Percentiles rank a stretch among this genome's conserved stretches.
Conservation (phyloP, 2,113 vertebrate genomes). For the Equus przewalskii region DNA sequence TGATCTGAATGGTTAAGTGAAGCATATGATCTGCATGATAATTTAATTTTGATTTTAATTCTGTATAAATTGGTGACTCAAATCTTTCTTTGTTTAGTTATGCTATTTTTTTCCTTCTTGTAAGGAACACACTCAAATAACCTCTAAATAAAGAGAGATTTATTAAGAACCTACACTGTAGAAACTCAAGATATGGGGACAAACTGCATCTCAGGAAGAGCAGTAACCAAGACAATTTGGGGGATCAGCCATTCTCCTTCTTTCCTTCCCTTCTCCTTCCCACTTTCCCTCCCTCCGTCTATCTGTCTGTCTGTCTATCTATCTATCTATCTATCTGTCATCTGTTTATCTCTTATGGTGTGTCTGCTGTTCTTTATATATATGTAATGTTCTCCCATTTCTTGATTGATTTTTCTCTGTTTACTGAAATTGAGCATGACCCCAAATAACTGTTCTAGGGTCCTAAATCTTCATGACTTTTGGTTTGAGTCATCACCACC, state of each 20-base stretch:
- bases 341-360: background rate
- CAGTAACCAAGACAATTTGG: background rate
- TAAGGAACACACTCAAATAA: background rate
- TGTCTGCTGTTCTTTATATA: background rate
- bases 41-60: background rate
- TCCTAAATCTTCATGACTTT: background rate
- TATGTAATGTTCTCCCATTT: background rate
- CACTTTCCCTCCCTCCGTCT: too few relatives aligned
- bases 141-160: background rate
- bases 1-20: background rate
- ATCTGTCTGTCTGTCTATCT: background rate
- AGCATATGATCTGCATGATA: background rate
- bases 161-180: background rate
- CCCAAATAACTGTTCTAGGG: background rate
- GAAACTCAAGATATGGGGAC: background rate
- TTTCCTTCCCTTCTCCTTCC: background rate
- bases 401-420: constrained; percentile 6
- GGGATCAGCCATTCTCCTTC: background rate
- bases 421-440: constrained; percentile 7
- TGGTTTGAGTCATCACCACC: background rate
- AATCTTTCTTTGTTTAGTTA: constrained; percentile 12
- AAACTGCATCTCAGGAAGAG: background rate
- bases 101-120: background rate
- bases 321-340: background rate
- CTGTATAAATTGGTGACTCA: background rate